phyloP scores from a whole-genome alignment of 2,888 invertebrate species.

The Zaprionus lineosus region DNA sequence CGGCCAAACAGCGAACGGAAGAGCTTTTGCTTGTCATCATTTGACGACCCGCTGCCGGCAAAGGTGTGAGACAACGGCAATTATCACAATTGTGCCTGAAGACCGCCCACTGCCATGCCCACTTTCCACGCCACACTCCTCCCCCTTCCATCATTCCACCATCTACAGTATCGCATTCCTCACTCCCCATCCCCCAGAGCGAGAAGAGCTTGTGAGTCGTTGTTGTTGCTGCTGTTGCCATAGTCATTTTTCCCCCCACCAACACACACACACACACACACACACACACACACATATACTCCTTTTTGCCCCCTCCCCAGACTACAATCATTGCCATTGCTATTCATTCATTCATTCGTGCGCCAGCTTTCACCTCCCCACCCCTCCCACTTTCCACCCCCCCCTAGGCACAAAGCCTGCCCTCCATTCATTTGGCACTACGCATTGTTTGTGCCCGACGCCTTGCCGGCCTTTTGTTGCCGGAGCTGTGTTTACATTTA shows the following conservation, averaged over 20 bases:
- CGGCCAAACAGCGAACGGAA: slow-evolving; percentile 66
- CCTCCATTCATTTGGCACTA: slow-evolving; percentile 57
- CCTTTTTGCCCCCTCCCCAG: too few species aligned
- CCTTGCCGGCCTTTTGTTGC: slow-evolving; percentile 71
- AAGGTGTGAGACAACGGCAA: slow-evolving; percentile 78
- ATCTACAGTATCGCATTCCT: too few species aligned
- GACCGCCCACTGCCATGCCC: slow-evolving; percentile 15
- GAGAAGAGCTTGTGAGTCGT: too few species aligned
- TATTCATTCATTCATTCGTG: slow-evolving; percentile 60
- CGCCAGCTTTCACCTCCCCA: slow-evolving; percentile 11
- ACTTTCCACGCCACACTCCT: too few species aligned
- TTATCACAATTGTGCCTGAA: slow-evolving; percentile 73
- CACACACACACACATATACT: too few species aligned
- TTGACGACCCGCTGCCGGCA: slow-evolving; percentile 67
- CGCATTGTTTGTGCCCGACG: slow-evolving; percentile 74
- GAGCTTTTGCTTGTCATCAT: slow-evolving; percentile 76
- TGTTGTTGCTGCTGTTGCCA: slow-evolving; percentile 4
- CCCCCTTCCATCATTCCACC: too few species aligned
- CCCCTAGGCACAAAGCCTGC: too few species aligned
- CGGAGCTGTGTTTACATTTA: slow-evolving; percentile 73
- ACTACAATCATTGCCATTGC: slow-evolving; percentile 52
- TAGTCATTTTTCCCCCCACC: too few species aligned
- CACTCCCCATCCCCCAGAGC: too few species aligned
- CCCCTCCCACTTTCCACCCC: neutral
- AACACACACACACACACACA: too few species aligned